A percentile compares a stretch with the other conserved stretches of the same genome.
Conservation (phyloP, 2,797 vertebrate species). For the Pteronotus mesoamericanus region DNA sequence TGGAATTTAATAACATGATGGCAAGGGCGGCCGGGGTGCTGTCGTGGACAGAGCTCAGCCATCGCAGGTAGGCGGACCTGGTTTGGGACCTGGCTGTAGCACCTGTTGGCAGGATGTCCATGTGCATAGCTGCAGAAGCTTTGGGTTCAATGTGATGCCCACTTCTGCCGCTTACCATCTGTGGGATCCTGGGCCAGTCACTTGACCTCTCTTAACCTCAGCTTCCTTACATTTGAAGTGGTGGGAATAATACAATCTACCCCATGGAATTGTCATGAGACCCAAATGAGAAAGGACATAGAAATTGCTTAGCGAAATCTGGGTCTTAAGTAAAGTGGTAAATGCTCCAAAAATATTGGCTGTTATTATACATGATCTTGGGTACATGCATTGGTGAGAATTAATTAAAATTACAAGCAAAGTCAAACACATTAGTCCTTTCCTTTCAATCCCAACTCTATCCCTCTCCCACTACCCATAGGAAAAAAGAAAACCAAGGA, state of each 20-base stretch:
- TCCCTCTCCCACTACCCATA: background rate
- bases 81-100: accelerated
- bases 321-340: background rate
- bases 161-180: background rate
- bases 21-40: background rate
- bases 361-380: background rate
- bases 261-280: background rate
- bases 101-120: background rate
- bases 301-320: background rate
- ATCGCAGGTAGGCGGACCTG: accelerated
- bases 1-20: background rate
- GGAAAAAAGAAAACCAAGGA: background rate
- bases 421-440: background rate
- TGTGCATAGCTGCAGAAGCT: background rate
- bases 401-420: background rate
- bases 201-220: background rate
- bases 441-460: background rate
- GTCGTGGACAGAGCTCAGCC: background rate
- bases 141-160: background rate
- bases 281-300: background rate
- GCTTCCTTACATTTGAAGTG: background rate
- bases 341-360: background rate
- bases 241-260: background rate
- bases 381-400: background rate
- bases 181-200: background rate